Base-by-base conservation (phyloP, 1,140 invertebrate genomes). In the Meteorus sp. region DNA sequence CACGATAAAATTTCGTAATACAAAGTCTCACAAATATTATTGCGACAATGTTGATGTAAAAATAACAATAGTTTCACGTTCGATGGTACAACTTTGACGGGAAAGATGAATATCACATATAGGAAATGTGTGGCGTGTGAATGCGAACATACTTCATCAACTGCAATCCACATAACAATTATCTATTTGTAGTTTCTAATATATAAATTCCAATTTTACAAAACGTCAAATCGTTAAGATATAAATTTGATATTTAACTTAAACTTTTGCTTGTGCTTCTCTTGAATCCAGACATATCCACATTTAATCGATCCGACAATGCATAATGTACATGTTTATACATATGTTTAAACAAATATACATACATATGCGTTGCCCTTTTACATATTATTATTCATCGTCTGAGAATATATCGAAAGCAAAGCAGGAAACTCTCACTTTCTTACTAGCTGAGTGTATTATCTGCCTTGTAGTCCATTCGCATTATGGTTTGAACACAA, bases 31-130 rank as follows among this genome's bases (percentile, higher is more conserved):
- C 64, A 63, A 52, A 62, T n/a, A 39, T 61, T 61, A 60, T 61
- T 23, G 29, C 58, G 56, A 65, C 59, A 65, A 62, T 61, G 52
- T 48, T 56, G 37, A 11, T n/a, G 8, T 4, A 11, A 39, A 15
- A 39, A 58, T 51, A 59, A 64, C 61, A 66, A 68, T 68, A 47
- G 60, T 52, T 61, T 66, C 62, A 61, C 56, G 58, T 67, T 67
- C 61, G 63, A 67, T 62, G 63, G 64, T 57, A 70, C 62, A 64
- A 66, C 44, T 65, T 56, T 9, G 57, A 53, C 43, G 59, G 56
- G 60, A 66, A 65, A 68, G 69, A 70, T 68, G 66, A 64, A 66
- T 70, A 70, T 70, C 68, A 64, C 57, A 68, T 61, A 65, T 70
- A 66, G 63, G 68, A 68, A 70, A 64, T 53, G 47, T n/a, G 47